Evolutionary conservation across 2,113 vertebrate genomes (phyloP).

Genomic region (Gobio gobio): DNA sequence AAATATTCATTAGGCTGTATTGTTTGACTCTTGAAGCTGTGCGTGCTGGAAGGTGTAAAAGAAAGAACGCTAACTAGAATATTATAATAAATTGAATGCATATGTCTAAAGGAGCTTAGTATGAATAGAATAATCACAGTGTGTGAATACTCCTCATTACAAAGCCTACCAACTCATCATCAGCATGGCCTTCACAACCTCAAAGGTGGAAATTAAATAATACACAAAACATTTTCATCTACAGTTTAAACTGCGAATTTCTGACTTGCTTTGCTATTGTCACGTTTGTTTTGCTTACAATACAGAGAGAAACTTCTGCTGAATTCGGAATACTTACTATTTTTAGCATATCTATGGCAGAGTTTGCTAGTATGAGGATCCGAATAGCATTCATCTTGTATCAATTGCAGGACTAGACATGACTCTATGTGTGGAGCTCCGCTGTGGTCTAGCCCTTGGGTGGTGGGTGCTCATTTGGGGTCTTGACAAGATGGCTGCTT

Average conservation of each 20-base stretch:
- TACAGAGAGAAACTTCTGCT: background rate
- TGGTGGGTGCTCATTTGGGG: slow-evolving; percentile 27
- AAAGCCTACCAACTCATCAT: slow-evolving; percentile 29
- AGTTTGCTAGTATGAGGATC: too few relatives aligned
- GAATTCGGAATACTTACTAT: too few relatives aligned
- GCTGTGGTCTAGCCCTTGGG: background rate
- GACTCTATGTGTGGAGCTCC: slow-evolving; percentile 39
- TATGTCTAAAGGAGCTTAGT: background rate
- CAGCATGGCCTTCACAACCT: slow-evolving; percentile 9
- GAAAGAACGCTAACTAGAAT: background rate
- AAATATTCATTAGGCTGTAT: slow-evolving; percentile 25
- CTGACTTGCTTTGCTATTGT: background rate
- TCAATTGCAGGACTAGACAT: slow-evolving; percentile 12
- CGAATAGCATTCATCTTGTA: background rate
- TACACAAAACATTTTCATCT: background rate
- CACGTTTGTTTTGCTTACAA: background rate
- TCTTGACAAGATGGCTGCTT: slow-evolving; percentile 31
- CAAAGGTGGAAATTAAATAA: background rate
- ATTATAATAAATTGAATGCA: slow-evolving; percentile 1
- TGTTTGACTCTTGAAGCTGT: slow-evolving; percentile 6
- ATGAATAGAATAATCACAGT: slow-evolving; percentile 17
- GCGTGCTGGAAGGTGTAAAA: background rate
- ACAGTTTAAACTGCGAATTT: background rate
- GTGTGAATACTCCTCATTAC: slow-evolving; percentile 30
- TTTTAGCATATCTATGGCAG: too few relatives aligned